Evolutionary conservation across 2,797 vertebrate genomes (phyloP).

Genomic region (Prunella strophiata): DNA sequence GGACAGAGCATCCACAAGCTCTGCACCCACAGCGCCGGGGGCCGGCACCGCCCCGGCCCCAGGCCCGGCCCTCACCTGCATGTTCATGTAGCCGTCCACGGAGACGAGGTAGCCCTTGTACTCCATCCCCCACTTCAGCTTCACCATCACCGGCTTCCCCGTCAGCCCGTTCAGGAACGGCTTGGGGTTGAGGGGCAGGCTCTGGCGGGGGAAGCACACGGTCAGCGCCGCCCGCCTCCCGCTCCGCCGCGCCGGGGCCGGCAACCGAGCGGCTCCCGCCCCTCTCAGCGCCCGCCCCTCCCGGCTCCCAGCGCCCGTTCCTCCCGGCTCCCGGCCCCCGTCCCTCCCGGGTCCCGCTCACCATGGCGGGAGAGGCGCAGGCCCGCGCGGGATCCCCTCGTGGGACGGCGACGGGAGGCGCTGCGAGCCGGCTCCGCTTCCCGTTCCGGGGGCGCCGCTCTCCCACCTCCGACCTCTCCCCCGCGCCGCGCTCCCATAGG

Average conservation of each 20-base stretch:
- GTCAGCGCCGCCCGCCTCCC: not conserved
- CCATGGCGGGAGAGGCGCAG: constrained; percentile 58
- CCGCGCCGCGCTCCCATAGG: not conserved
- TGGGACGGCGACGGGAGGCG: not conserved
- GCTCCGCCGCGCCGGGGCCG: not conserved
- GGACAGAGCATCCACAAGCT: not conserved
- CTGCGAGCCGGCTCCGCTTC: not conserved
- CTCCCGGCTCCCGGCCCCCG: not conserved
- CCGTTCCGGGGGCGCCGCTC: not conserved
- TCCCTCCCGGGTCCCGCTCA: constrained; percentile 4
- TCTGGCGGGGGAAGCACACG: constrained; percentile 72
- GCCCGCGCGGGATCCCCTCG: not conserved
- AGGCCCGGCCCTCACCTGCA: constrained; percentile 84
- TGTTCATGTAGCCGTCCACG: constrained; percentile 98
- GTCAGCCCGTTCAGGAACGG: constrained; percentile 97
- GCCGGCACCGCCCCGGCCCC: too few species aligned
- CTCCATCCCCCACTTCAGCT: constrained; percentile 99
- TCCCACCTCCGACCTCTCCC: constrained; percentile 22
- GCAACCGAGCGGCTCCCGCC: not conserved
- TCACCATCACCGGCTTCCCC: constrained; percentile 98
- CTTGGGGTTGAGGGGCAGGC: constrained; percentile 97
- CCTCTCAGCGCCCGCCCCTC: not conserved
- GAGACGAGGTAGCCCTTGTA: constrained; percentile 98
- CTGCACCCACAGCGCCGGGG: not conserved
- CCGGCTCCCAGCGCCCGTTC: not conserved